A percentile compares a stretch with the other conserved stretches of the same genome.
Evolutionary conservation across 2,797 vertebrate genomes (phyloP).

Genomic region (Austrolebias charrua): DNA sequence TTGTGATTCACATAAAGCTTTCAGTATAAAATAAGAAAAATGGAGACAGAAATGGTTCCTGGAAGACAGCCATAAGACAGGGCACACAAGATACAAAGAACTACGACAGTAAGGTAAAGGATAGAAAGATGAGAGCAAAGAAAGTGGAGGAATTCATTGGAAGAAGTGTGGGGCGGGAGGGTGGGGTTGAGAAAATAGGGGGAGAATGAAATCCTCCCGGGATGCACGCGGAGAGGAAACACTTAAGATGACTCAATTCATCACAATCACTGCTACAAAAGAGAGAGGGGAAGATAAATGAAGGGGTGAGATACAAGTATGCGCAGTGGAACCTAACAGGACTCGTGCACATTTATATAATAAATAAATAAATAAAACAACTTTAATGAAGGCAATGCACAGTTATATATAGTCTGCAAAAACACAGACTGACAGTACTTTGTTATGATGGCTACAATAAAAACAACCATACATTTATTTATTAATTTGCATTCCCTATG

Average conservation of each 20-base stretch:
- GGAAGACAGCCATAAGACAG: constrained; percentile 13
- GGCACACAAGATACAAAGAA: constrained; percentile 21
- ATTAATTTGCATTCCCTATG: too few relatives aligned
- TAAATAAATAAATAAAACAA: neutral
- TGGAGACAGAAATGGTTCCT: constrained; percentile 20
- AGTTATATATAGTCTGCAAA: neutral
- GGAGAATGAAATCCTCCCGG: constrained; percentile 64
- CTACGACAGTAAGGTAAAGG: constrained; percentile 50
- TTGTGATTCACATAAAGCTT: constrained; percentile 59
- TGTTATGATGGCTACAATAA: neutral
- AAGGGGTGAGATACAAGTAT: constrained; percentile 38
- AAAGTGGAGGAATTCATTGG: constrained; percentile 38
- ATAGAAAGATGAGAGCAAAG: constrained; percentile 46
- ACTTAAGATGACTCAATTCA: constrained; percentile 79
- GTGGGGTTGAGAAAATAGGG: constrained; percentile 38
- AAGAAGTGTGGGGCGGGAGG: constrained; percentile 2
- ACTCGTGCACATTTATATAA: constrained; percentile 41
- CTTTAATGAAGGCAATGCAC: neutral
- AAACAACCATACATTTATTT: neutral
- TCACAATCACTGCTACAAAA: constrained; percentile 72
- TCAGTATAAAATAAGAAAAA: constrained; percentile 44
- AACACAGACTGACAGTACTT: neutral
- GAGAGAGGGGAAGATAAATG: constrained; percentile 34
- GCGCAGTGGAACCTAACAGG: constrained; percentile 57
- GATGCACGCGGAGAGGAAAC: constrained; percentile 72